Evolutionary conservation across 2,113 vertebrate genomes (phyloP).

Genomic region (Chloroceryle aenea): DNA sequence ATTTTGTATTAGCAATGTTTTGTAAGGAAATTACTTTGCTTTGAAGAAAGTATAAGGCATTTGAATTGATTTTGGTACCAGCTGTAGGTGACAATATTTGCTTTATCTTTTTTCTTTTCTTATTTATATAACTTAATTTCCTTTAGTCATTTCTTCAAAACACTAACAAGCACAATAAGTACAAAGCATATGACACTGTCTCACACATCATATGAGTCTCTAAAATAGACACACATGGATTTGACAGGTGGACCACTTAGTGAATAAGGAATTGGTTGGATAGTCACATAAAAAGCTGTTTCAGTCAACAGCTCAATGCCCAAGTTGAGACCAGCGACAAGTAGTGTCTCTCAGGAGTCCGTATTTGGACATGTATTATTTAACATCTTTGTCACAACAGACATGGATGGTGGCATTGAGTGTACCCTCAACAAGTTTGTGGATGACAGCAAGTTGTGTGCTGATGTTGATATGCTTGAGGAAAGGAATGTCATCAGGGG

Average conservation of each 20-base stretch:
- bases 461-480: neutral
- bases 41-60: neutral
- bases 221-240: neutral
- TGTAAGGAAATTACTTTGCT: neutral
- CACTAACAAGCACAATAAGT: neutral
- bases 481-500: neutral
- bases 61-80: neutral
- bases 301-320: rapidly evolving
- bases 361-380: neutral
- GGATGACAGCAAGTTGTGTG: neutral
- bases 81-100: neutral
- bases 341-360: no score
- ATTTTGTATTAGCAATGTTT: neutral
- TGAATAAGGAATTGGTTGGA: neutral
- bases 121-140: neutral
- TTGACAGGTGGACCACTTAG: neutral
- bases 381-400: rapidly evolving
- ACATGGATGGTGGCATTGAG: neutral
- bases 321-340: neutral
- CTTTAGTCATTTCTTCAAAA: neutral
- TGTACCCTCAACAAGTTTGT: neutral
- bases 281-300: neutral
- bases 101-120: neutral
- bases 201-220: neutral
- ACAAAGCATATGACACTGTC: neutral